Percentiles rank a stretch among this genome's conserved stretches.
Conservation (phyloP, 35 echinoderm and acorn worm species). For the Anneissia japonica region DNA sequence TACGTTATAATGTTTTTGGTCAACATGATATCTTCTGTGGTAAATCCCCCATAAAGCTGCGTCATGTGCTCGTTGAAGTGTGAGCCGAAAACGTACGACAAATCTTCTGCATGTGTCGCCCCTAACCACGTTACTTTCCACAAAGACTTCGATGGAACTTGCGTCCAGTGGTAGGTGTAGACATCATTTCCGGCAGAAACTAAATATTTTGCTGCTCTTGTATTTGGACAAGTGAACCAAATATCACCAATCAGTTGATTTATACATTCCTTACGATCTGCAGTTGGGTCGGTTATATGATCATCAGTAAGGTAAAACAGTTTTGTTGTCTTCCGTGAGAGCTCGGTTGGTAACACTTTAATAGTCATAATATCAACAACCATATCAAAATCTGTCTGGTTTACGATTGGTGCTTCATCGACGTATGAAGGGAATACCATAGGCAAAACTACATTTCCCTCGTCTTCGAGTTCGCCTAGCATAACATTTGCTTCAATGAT, state of each 20-base stretch:
- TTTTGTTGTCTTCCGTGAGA: not conserved
- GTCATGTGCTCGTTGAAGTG: not conserved
- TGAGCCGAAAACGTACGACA: not conserved
- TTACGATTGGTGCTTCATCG: not conserved
- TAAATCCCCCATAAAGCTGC: not conserved
- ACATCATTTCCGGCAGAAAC: not conserved
- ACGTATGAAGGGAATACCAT: not conserved
- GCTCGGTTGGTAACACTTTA: not conserved
- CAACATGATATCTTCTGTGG: not conserved
- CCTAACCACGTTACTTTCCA: not conserved
- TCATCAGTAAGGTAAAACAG: not conserved
- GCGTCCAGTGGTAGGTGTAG: not conserved
- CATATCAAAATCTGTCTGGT: not conserved
- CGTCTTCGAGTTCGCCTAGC: not conserved
- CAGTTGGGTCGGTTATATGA: not conserved
- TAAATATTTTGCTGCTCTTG: not conserved
- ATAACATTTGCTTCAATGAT: not conserved
- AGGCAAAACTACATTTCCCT: not conserved
- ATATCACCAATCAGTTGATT: not conserved
- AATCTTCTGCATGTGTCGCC: conserved; percentile 1
- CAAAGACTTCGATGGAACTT: not conserved
- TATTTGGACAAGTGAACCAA: not conserved
- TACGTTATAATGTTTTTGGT: not conserved
- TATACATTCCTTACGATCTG: not conserved
- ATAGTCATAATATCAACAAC: not conserved